Conservation (phyloP, 1,140 invertebrate genomes). For the Chironomus tepperi region DNA sequence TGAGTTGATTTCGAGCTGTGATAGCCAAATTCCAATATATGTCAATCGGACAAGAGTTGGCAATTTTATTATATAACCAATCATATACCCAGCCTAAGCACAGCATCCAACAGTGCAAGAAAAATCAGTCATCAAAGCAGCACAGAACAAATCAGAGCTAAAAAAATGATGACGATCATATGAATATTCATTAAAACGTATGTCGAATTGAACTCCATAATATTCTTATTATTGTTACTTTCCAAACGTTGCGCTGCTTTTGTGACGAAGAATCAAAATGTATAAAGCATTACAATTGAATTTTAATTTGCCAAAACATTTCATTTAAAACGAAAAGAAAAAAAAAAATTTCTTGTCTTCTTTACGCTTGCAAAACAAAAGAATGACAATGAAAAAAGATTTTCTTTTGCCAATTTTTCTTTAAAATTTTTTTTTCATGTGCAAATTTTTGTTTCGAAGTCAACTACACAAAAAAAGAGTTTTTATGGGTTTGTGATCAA, state of each 20-base stretch:
- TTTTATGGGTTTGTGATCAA: no score
- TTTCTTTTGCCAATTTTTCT: no score
- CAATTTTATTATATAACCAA: no score
- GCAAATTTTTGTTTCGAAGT: no score
- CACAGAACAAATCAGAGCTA: neutral
- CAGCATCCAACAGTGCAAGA: neutral
- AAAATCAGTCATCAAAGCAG: neutral
- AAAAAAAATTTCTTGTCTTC: neutral
- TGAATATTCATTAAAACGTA: conserved; percentile 6
- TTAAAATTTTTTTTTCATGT: no score
- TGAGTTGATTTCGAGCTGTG: no score
- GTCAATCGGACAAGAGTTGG: no score
- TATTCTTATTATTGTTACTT: neutral
- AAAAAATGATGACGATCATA: conserved; percentile 3
- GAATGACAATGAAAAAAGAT: no score
- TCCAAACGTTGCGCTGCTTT: neutral
- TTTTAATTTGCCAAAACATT: conserved; percentile 5
- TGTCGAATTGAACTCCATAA: neutral
- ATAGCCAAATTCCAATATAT: no score
- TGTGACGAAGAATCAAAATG: no score
- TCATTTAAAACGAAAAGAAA: neutral
- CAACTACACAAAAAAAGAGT: no score
- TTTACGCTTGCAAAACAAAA: neutral
- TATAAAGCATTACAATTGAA: neutral
- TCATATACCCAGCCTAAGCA: neutral